Percentiles rank a stretch among this genome's conserved stretches.
These are phyloP conservation scores for Macrophya alboannulata DNA, from an alignment of 2,888 invertebrate genomes.

Conservation along the genomic window DNA sequence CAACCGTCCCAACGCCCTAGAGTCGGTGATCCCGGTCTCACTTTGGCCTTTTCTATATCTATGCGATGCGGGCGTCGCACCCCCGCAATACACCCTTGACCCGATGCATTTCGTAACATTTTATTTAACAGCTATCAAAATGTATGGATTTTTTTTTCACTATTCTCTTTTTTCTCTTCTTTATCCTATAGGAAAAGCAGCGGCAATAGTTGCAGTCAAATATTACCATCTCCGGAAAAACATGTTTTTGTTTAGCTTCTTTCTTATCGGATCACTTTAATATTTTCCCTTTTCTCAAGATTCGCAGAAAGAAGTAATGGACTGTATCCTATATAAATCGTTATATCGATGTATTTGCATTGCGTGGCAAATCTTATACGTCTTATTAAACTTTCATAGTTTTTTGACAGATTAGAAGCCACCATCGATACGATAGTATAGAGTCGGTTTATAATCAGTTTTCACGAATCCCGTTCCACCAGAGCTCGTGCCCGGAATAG, in stretches of 20 bases:
- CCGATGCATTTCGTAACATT: conserved; percentile 67
- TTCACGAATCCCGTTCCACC: conserved; percentile 41
- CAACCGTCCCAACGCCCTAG: conserved; percentile 57
- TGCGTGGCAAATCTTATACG: not conserved
- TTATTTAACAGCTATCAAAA: conserved; percentile 79
- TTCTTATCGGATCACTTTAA: too few relatives aligned
- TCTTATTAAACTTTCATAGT: not conserved
- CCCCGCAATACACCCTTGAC: conserved; percentile 65
- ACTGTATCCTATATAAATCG: not conserved
- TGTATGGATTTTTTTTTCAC: conserved; percentile 72
- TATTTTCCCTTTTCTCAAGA: not conserved
- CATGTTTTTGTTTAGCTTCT: not conserved
- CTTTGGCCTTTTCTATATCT: conserved; percentile 57
- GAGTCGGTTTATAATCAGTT: conserved; percentile 17
- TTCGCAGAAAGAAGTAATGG: not conserved
- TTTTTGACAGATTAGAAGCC: not conserved
- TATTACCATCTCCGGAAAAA: not conserved
- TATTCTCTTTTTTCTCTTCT: not conserved
- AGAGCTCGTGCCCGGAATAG: conserved; percentile 40
- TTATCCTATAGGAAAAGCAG: not conserved
- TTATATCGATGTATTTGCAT: not conserved
- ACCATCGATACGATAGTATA: not conserved
- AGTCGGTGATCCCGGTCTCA: conserved; percentile 57
- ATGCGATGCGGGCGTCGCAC: conserved; percentile 57
- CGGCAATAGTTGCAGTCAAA: not conserved